Percentiles rank a stretch among this genome's conserved stretches.
Conservation (phyloP, 2,888 invertebrate species). For the Ptychoptera contaminata region DNA sequence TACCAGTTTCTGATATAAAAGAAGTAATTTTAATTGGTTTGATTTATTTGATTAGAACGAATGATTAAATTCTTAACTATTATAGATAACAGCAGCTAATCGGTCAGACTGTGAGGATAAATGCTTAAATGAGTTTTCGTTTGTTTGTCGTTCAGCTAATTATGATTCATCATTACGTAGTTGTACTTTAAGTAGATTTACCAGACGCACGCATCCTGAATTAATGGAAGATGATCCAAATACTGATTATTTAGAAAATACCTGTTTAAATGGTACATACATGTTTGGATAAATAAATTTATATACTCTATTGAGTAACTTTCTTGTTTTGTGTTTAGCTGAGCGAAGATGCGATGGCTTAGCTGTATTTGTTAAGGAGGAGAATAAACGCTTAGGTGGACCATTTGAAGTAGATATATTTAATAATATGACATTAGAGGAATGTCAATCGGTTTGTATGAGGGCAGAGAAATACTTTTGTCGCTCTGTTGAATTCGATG, state of each 20-base stretch:
- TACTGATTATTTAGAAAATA: constrained; percentile 81
- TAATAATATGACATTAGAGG: constrained; percentile 70
- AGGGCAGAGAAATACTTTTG: constrained; percentile 79
- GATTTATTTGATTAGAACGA: background rate
- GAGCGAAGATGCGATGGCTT: constrained; percentile 75
- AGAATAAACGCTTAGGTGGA: constrained; percentile 72
- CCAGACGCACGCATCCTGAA: constrained; percentile 72
- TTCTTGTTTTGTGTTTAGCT: constrained; percentile 37
- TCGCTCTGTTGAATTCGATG: constrained; percentile 78
- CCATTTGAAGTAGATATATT: constrained; percentile 81
- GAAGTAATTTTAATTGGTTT: constrained; percentile 36
- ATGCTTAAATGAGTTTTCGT: constrained; percentile 75
- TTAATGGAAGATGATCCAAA: constrained; percentile 71
- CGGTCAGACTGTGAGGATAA: constrained; percentile 81
- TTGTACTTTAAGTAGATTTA: constrained; percentile 68
- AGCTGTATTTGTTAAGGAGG: constrained; percentile 78
- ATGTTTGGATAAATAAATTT: background rate
- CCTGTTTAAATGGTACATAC: constrained; percentile 64
- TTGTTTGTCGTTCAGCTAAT: constrained; percentile 76
- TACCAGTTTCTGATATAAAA: constrained; percentile 66
- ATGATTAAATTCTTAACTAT: background rate
- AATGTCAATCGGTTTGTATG: constrained; percentile 77
- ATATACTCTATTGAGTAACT: background rate
- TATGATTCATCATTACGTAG: constrained; percentile 63
- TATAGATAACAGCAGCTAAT: constrained; percentile 52